Evolutionary conservation across 1,140 invertebrate genomes (phyloP), one percentile per base, ranked within the genome.

Genomic region (Conopomorpha cramerella): DNA sequence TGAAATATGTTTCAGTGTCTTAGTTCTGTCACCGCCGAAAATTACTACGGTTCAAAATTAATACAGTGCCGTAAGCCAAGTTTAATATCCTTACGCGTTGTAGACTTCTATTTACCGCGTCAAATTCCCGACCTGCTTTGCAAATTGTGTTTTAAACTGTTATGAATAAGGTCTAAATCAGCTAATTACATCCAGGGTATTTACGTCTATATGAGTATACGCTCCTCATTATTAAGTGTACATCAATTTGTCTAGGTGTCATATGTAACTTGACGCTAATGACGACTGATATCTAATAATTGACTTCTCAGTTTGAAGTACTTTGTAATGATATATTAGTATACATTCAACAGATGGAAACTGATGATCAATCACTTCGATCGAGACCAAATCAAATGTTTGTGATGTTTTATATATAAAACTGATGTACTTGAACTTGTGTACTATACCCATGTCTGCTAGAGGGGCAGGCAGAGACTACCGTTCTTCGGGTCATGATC

Each of bases 1-100:
- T 74, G 67, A 74, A 61, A 72, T 72, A 74, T 74, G 66, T 55
- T 57, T 62, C 53, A 58, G 63, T 70, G 64, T 74, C 70, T 74
- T 72, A 72, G 67, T 68, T 70, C 70, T 74, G 70, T 74, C 70
- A 72, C 70, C 70, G 43, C 58, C 52, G 63, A 72, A n/a, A 72
- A 58, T 70, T 74, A 74, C 70, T 70, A 72, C 70, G 67, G 70
- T 74, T 72, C 70, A 72, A 72, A 74, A 74, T 74, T 74, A 74
- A 74, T 74, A 74, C 70, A 68, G 53, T 68, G 54, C 67, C 67
- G 71, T 74, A 74, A 74, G 70, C 64, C 61, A 60, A 46, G 57
- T 41, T 50, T 71, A 71, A 74, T 71, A 66, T 66, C 57, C 46
- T 54, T 59, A 59, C 61, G 52, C 59, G 55, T 57, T 70, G 56